Base-by-base conservation (phyloP, 1,140 invertebrate species). In the Calephelis virginiensis region DNA sequence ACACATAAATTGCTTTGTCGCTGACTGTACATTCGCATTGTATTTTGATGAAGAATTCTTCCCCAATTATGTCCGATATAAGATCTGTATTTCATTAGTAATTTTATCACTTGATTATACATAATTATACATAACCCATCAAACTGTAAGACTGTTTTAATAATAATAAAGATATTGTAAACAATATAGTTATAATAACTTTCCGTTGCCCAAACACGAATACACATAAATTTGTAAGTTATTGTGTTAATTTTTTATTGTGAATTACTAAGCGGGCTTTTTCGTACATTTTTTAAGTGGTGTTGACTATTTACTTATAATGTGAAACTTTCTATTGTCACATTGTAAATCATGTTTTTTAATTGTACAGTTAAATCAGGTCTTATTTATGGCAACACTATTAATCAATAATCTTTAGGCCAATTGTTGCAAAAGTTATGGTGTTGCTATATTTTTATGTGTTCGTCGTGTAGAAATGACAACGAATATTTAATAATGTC, bases 71-170 rank as follows among this genome's bases (percentile, higher is more conserved):
- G 53, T 56, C 53, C 28, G 53, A 28, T 28, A 12, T 56, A 48
- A 63, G 28, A 63, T 63, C 62, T 63, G 62, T 63, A 48, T 63
- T 48, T 63, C 45, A 63, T 63, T 63, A 14, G 40, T 43, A 62
- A 14, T 46, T 2, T 45, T 45, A 9, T 46, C 61, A 62, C 17
- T 62, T 62, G 40, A 28, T 46, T 61, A 61, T 61, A 63, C 17
- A 47, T 63, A 28, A 28, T 46, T 61, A 61, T 61, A 63, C 17
- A 47, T 63, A 28, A 50, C 12, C 14, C 45, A 62, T 62, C n/a
- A 47, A 46, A 17, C 48, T 56, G 50, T 56, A 64, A 64, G 63
- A 64, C 63, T 64, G 63, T 53, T 64, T 64, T 13, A 64, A 43
- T 64, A 64, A 45, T 64, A 64, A 48, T 45, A 56, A 10, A 64